Conservation (phyloP, 2,888 invertebrate genomes). For the Melipona bicolor region DNA sequence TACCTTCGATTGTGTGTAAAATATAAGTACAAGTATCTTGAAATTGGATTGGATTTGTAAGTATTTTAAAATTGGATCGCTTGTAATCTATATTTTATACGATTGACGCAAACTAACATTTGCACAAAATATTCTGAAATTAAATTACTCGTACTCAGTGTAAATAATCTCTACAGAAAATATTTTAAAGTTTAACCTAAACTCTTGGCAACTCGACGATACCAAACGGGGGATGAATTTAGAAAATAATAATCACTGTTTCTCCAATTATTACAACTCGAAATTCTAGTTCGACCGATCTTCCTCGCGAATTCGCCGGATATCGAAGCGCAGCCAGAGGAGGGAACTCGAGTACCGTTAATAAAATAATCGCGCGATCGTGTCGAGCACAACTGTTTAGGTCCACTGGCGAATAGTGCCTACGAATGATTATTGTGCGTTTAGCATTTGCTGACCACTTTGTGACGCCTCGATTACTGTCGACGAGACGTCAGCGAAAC, state of each 20-base stretch:
- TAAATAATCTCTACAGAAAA: too few relatives aligned
- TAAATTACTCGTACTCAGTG: background rate
- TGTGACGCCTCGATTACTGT: slow-evolving; percentile 23
- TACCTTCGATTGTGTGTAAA: too few relatives aligned
- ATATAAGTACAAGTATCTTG: too few relatives aligned
- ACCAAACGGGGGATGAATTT: background rate
- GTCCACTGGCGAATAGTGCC: slow-evolving; percentile 71
- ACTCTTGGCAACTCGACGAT: background rate
- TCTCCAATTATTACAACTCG: too few relatives aligned
- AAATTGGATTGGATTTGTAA: too few relatives aligned
- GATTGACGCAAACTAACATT: background rate
- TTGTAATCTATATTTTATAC: background rate
- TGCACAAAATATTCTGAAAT: background rate
- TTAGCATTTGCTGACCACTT: slow-evolving; percentile 48
- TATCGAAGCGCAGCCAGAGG: background rate
- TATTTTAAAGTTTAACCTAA: background rate
- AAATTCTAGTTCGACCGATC: background rate
- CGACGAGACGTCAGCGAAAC: slow-evolving; percentile 38
- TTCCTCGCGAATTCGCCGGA: background rate
- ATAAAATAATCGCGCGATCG: background rate
- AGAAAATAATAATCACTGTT: background rate
- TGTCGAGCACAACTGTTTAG: slow-evolving; percentile 68
- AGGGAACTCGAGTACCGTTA: too few relatives aligned
- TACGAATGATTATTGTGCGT: slow-evolving; percentile 68
- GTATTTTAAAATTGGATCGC: too few relatives aligned